Conservation (phyloP, 1,140 invertebrate genomes). For the Olivierus martensii region DNA sequence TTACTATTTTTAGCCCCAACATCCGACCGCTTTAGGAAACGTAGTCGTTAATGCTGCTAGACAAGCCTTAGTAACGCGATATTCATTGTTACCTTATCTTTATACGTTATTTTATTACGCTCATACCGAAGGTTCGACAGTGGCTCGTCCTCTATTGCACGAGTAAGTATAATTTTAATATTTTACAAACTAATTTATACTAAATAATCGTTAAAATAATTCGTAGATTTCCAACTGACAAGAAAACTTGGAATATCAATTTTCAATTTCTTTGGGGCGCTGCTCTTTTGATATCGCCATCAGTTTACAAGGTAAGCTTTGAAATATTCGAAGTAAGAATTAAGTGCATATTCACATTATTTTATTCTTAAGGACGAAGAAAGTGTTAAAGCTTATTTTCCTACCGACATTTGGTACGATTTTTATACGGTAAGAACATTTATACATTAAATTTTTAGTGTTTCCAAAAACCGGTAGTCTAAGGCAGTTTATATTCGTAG, state of each 20-base stretch:
- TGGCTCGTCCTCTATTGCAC: constrained; percentile 15
- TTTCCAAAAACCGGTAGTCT: too few species aligned
- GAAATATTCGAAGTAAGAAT: not conserved
- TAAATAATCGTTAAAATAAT: not conserved
- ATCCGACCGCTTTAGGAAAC: not conserved
- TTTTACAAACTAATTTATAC: too few species aligned
- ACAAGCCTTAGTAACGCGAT: not conserved
- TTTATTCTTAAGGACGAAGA: constrained; percentile 3
- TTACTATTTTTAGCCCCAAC: not conserved
- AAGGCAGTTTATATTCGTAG: too few species aligned
- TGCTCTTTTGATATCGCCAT: constrained; percentile 23
- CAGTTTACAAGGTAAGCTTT: constrained; percentile 19
- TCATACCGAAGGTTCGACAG: constrained; percentile 22
- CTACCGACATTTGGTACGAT: constrained; percentile 31
- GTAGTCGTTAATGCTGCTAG: not conserved
- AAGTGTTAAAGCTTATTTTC: constrained; percentile 28
- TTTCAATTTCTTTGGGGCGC: constrained; percentile 26
- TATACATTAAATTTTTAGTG: too few species aligned
- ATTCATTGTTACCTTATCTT: not conserved
- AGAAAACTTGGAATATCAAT: constrained; percentile 19
- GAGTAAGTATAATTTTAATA: not conserved
- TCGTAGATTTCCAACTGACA: constrained; percentile 25
- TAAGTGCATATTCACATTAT: not conserved
- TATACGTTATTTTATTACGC: not conserved
- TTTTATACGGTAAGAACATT: constrained; percentile 30